These are phyloP conservation scores for Schizaphis graminum DNA, from an alignment of 2,888 invertebrate genomes.

Conservation along the genomic window DNA sequence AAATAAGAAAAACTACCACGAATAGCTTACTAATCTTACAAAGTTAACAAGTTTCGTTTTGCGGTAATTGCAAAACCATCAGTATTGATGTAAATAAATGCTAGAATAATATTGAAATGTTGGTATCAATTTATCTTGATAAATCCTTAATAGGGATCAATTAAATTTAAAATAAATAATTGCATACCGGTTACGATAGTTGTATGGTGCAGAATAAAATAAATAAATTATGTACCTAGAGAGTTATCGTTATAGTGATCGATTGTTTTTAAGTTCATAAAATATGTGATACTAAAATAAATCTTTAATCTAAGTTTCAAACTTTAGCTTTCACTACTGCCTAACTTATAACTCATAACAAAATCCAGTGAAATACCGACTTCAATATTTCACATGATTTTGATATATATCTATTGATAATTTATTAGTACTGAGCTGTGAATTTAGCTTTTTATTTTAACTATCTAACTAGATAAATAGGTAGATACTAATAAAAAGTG, in stretches of 20 bases:
- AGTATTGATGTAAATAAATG: background rate
- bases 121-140: background rate
- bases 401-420: background rate
- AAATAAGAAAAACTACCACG: background rate
- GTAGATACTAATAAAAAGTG: background rate
- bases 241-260: background rate
- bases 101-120: background rate
- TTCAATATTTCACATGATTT: background rate
- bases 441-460: background rate
- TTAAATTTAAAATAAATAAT: background rate
- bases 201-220: background rate
- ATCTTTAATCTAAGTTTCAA: conserved; percentile 8
- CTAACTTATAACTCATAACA: background rate
- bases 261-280: background rate
- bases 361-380: background rate
- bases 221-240: background rate
- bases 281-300: background rate
- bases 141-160: background rate
- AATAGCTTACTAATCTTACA: background rate
- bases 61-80: background rate
- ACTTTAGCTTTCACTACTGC: background rate
- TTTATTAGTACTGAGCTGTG: background rate
- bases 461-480: background rate
- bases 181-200: background rate
- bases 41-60: background rate